Conservation (phyloP, 2,797 vertebrate genomes). For the Pogoniulus pusillus region DNA sequence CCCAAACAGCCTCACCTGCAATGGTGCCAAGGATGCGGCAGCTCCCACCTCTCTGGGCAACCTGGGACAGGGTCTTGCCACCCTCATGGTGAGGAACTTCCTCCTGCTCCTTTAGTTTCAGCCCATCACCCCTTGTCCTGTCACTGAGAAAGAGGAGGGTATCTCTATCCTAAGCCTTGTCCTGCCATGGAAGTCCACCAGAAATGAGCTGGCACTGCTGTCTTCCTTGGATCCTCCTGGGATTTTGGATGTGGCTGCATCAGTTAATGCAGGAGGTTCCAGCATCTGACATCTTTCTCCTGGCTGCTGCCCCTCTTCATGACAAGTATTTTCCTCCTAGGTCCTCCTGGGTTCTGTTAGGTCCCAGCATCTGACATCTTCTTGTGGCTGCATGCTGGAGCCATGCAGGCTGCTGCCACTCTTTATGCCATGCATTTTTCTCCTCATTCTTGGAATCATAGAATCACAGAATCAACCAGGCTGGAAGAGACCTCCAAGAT, state of each 20-base stretch:
- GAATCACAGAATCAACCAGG: too few species aligned
- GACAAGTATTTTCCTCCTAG: not conserved
- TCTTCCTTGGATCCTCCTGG: not conserved
- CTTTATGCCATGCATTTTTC: rapidly evolving
- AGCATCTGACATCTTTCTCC: not conserved
- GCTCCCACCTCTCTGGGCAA: too few species aligned
- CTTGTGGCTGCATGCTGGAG: not conserved
- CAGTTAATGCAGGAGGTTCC: not conserved
- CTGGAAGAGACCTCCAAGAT: too few species aligned
- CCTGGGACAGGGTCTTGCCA: too few species aligned
- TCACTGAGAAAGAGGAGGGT: not conserved
- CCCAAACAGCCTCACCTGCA: too few species aligned
- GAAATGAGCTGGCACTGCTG: not conserved
- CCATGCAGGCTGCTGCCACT: not conserved
- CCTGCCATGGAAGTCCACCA: not conserved
- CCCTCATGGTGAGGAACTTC: too few species aligned
- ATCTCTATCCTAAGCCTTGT: rapidly evolving
- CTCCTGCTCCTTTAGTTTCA: too few species aligned
- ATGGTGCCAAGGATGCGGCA: too few species aligned
- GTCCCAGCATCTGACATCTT: not conserved
- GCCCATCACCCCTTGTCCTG: too few species aligned
- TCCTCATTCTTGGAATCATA: too few species aligned
- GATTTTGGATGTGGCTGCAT: not conserved
- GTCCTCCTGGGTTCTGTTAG: too few species aligned
- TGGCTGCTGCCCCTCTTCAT: rapidly evolving